Evolutionary conservation across 2,113 vertebrate species (phyloP).

Genomic region (Oxygymnocypris stewartii): DNA sequence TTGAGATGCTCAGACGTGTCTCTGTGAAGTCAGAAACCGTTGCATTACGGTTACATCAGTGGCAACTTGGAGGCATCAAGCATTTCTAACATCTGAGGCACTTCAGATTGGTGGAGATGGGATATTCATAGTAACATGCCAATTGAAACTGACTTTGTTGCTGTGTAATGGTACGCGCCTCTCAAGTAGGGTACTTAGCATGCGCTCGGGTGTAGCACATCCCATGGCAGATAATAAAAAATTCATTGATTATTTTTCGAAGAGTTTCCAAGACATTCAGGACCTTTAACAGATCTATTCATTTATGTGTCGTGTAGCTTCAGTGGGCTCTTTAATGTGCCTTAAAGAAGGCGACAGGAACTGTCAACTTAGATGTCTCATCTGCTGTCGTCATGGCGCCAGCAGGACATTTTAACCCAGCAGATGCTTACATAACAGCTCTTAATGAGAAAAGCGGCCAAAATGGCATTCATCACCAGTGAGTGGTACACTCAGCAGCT

Average conservation of each 20-base stretch:
- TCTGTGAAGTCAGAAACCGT: conserved; percentile 33
- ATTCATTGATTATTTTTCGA: not conserved
- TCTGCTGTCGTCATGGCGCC: not conserved
- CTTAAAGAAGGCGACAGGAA: conserved; percentile 27
- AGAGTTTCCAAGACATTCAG: not conserved
- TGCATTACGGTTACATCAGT: conserved; percentile 46
- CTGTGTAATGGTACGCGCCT: not conserved
- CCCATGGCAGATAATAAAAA: not conserved
- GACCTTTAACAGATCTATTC: conserved; percentile 1
- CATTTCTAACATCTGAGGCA: conserved; percentile 29
- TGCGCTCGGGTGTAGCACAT: not conserved
- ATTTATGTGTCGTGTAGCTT: not conserved
- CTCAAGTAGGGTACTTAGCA: conserved; percentile 19
- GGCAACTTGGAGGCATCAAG: conserved; percentile 31
- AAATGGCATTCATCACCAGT: conserved; percentile 40
- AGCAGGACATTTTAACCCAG: conserved; percentile 9
- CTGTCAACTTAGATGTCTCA: conserved; percentile 42
- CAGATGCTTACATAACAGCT: conserved; percentile 43
- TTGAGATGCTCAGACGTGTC: conserved; percentile 17
- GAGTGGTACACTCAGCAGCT: conserved; percentile 25
- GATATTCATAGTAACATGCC: conserved; percentile 5
- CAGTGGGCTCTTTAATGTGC: conserved; percentile 28
- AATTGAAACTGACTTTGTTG: conserved; percentile 26
- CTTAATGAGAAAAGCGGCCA: conserved; percentile 32
- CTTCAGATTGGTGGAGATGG: conserved; percentile 41